Evolutionary conservation across 2,797 vertebrate species (phyloP).

Genomic region (Rhabdomys pumilio): DNA sequence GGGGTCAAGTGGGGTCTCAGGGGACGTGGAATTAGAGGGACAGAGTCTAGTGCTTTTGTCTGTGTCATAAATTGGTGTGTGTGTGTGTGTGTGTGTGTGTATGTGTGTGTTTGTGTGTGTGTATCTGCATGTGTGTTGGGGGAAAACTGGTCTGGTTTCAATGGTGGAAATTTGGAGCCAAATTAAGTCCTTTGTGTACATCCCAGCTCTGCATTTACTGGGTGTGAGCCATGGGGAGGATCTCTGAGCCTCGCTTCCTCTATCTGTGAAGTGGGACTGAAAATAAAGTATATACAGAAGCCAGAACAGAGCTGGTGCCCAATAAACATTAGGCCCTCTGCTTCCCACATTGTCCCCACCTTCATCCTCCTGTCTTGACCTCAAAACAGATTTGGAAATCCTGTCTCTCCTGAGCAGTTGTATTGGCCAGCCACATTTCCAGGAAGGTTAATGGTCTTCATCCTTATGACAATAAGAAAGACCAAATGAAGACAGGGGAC

Average conservation of each 20-base stretch:
- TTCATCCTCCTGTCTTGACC: background rate
- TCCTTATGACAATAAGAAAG: background rate
- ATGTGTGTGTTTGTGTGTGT: background rate
- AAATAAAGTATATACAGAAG: background rate
- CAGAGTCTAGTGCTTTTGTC: background rate
- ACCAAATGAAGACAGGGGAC: background rate
- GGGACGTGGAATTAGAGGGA: background rate
- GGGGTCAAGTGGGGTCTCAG: background rate
- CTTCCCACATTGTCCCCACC: background rate
- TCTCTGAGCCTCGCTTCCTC: conserved; percentile 51
- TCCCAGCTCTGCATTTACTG: background rate
- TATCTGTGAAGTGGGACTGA: background rate
- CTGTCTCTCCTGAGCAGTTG: background rate
- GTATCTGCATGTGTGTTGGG: rapidly evolving
- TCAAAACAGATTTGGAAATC: background rate
- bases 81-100: background rate
- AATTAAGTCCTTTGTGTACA: conserved; percentile 21
- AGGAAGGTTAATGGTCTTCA: background rate
- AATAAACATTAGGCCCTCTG: background rate
- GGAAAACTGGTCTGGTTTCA: background rate
- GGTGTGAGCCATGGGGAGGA: background rate
- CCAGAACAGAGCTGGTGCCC: background rate
- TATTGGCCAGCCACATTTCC: background rate
- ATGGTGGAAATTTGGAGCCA: conserved; percentile 27
- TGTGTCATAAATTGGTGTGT: conserved; percentile 16